phyloP scores from a whole-genome alignment of 2,113 vertebrate species.

The Xyrauchen texanus region DNA sequence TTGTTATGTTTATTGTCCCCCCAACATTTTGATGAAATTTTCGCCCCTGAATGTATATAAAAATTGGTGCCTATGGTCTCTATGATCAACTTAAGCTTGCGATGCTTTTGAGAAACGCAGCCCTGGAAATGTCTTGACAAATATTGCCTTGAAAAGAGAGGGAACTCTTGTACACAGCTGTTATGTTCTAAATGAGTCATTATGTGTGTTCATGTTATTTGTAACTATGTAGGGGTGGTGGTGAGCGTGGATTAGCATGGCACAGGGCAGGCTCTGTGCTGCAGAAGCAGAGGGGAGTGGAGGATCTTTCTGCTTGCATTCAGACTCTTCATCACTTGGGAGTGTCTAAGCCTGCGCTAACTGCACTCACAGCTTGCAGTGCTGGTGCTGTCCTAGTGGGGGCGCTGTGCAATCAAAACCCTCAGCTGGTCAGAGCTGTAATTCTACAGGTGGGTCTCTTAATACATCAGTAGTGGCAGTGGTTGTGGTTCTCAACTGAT shows the following conservation, averaged over 20 bases:
- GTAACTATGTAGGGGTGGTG: constrained; percentile 84
- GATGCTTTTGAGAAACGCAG: too few relatives aligned
- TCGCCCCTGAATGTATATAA: too few relatives aligned
- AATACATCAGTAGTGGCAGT: background rate
- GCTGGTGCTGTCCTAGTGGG: constrained; percentile 91
- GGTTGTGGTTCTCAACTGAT: too few relatives aligned
- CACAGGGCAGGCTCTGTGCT: constrained; percentile 80
- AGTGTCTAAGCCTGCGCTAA: constrained; percentile 81
- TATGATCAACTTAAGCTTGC: too few relatives aligned
- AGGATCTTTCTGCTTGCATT: constrained; percentile 87
- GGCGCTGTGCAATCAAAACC: constrained; percentile 84
- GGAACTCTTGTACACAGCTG: too few relatives aligned
- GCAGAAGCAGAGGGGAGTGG: constrained; percentile 83
- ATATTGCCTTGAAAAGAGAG: too few relatives aligned
- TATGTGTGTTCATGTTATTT: background rate
- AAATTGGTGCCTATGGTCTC: too few relatives aligned
- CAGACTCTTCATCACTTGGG: constrained; percentile 78
- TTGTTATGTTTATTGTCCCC: too few relatives aligned
- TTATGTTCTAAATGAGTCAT: too few relatives aligned
- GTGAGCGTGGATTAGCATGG: constrained; percentile 88
- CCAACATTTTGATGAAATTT: too few relatives aligned
- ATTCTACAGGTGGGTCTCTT: constrained; percentile 80
- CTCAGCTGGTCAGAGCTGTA: constrained; percentile 80
- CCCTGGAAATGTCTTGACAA: too few relatives aligned
- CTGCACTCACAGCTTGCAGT: constrained; percentile 83